phyloP scores from a whole-genome alignment of 2,888 invertebrate genomes.

The Chymomyza fuscimana region DNA sequence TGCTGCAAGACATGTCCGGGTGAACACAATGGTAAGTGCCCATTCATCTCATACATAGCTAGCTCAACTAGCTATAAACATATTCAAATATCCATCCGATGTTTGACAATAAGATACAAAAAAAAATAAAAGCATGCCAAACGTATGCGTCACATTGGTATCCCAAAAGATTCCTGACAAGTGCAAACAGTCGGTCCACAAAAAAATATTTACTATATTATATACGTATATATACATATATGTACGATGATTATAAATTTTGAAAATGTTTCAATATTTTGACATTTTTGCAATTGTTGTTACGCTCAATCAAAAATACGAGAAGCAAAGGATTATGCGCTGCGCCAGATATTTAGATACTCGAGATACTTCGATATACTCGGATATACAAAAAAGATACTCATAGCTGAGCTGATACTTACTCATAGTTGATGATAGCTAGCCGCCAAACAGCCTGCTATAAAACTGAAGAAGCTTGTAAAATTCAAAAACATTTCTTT shows the following conservation, averaged over 20 bases:
- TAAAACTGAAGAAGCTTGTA: conserved; percentile 21
- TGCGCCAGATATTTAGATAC: neutral
- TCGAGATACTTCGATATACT: neutral
- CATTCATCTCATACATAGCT: neutral
- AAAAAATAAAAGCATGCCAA: neutral
- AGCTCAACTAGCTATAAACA: neutral
- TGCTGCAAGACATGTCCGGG: conserved; percentile 96
- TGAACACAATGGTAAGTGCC: conserved; percentile 85
- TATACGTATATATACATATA: conserved; percentile 9
- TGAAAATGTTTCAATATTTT: conserved; percentile 67
- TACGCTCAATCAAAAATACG: conserved; percentile 43
- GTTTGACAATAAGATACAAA: neutral
- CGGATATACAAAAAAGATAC: no score
- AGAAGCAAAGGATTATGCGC: conserved; percentile 4
- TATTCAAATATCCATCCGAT: neutral
- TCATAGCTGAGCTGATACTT: neutral
- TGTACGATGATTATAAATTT: conserved; percentile 37
- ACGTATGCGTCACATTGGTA: conserved; percentile 5
- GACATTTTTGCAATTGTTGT: conserved; percentile 61
- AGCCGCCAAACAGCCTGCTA: neutral
- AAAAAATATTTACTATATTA: no score
- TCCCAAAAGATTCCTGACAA: conserved; percentile 10
- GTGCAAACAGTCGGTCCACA: neutral
- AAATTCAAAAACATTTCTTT: conserved; percentile 22
- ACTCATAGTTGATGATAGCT: neutral